Base-by-base conservation (phyloP, 1,140 invertebrate genomes). In the Brachystomella parvula region DNA sequence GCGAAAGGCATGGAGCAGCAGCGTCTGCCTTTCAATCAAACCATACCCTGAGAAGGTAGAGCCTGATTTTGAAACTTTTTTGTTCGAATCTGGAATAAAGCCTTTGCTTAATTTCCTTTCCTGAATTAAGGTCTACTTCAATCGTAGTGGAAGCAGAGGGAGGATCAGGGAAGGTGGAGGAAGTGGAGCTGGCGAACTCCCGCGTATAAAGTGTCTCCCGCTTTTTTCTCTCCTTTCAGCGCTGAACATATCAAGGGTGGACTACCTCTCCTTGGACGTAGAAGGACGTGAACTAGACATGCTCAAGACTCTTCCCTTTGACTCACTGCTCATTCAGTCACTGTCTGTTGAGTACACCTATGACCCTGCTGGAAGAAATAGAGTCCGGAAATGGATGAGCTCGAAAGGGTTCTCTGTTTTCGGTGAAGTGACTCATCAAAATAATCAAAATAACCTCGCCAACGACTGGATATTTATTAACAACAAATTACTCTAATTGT, bases 251-350 rank as follows among this genome's bases (percentile, higher is more conserved):
- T 53, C 59, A 1, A 63, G 31, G 2, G 66, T 72, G 19, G 70
- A 71, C 44, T 72, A 70, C 33, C 66, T 72, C 32, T 81, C 79
- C 71, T 75, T 81, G 15, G 81, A 81, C 67, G 74, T 83, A 2
- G 82, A 83, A 74, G 82, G 82, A 28, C 76, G 76, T 58, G 83
- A 83, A 70, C 72, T 83, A 12, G 77, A 83, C 65, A 79, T 83
- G 6, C 69, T 83, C 9, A 75, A 78, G 72, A 82, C 81, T 0
- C 81, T 83, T 63, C 82, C 82, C 21, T 83, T 81, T 69, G 75
- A 83, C 47, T 63, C 64, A 1, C 24, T 72, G 26, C 61, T 39
- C 31, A 68, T 72, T 56, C 35, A 74, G 72, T 70, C 75, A 0
- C 66, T 80, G 0, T 79, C 78, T 1, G 78, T 80, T 24, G 78